phyloP scores from a whole-genome alignment of 2,797 vertebrate genomes.

The Chaetodon trifasciatus region DNA sequence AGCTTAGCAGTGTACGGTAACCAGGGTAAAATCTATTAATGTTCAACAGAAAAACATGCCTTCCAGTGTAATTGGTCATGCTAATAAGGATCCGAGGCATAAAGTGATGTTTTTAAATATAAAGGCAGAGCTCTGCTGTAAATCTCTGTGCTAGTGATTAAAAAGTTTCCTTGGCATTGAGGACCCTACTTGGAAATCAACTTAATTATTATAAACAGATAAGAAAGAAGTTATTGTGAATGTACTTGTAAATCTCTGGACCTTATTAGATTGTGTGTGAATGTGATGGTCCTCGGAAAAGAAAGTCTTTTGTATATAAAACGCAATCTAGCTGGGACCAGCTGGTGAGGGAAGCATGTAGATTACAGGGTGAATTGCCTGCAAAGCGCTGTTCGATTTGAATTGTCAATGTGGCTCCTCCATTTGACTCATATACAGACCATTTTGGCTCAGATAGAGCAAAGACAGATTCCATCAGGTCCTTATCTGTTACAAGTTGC shows the following conservation, averaged over 20 bases:
- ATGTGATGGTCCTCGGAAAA: constrained; percentile 61
- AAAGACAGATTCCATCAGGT: constrained; percentile 91
- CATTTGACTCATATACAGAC: constrained; percentile 78
- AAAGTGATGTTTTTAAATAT: constrained; percentile 15
- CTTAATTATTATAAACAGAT: constrained; percentile 27
- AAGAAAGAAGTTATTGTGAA: constrained; percentile 22
- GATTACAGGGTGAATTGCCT: constrained; percentile 83
- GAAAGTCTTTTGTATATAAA: constrained; percentile 79
- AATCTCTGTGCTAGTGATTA: constrained; percentile 18
- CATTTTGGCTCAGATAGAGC: constrained; percentile 85
- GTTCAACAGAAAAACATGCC: background rate
- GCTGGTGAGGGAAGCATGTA: constrained; percentile 75
- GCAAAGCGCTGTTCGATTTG: constrained; percentile 78
- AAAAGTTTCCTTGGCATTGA: constrained; percentile 4
- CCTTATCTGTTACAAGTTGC: constrained; percentile 92
- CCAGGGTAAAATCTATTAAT: constrained; percentile 13
- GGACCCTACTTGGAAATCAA: constrained; percentile 25
- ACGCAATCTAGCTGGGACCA: constrained; percentile 75
- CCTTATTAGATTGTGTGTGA: constrained; percentile 71
- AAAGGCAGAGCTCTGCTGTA: background rate
- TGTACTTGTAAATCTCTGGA: constrained; percentile 66
- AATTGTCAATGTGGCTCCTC: constrained; percentile 80
- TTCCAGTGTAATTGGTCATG: constrained; percentile 25
- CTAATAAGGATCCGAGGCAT: constrained; percentile 16
- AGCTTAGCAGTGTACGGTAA: constrained; percentile 23